A percentile compares a stretch with the other conserved stretches of the same genome.
Conservation (phyloP, 2,888 invertebrate species). For the Heliconius erato region DNA sequence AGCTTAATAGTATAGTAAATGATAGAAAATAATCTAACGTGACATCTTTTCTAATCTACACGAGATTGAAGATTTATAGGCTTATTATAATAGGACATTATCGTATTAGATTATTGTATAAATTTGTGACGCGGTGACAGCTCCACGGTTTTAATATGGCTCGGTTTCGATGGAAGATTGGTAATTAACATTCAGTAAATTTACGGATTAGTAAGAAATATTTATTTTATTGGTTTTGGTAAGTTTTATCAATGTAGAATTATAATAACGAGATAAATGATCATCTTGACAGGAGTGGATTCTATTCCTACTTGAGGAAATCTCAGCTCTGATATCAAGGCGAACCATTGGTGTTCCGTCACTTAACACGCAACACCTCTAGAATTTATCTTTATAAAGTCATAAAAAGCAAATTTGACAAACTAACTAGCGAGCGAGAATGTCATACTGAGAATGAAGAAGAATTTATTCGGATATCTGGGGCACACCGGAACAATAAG, state of each 20-base stretch:
- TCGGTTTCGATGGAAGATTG: not conserved
- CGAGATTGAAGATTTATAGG: not conserved
- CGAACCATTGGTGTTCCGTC: too few species aligned
- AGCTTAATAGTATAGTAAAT: slow-evolving; percentile 5
- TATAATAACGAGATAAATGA: not conserved
- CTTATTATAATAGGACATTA: not conserved
- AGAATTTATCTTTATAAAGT: too few species aligned
- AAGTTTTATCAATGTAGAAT: not conserved
- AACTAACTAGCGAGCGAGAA: too few species aligned
- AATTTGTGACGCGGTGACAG: not conserved
- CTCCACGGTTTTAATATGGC: not conserved
- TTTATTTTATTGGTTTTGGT: not conserved
- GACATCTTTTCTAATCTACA: slow-evolving; percentile 15
- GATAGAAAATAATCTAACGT: slow-evolving; percentile 12
- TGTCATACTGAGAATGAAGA: too few species aligned
- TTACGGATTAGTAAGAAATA: not conserved
- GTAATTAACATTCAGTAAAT: not conserved
- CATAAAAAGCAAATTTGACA: too few species aligned
- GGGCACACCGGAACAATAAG: too few species aligned
- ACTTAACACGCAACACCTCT: too few species aligned
- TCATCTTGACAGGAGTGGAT: too few species aligned
- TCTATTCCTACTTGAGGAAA: too few species aligned
- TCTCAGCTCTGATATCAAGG: too few species aligned
- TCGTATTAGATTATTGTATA: not conserved
- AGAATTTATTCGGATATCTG: too few species aligned